Evolutionary conservation across 2,888 invertebrate genomes (phyloP).

Genomic region (Drosophila antonietae): DNA sequence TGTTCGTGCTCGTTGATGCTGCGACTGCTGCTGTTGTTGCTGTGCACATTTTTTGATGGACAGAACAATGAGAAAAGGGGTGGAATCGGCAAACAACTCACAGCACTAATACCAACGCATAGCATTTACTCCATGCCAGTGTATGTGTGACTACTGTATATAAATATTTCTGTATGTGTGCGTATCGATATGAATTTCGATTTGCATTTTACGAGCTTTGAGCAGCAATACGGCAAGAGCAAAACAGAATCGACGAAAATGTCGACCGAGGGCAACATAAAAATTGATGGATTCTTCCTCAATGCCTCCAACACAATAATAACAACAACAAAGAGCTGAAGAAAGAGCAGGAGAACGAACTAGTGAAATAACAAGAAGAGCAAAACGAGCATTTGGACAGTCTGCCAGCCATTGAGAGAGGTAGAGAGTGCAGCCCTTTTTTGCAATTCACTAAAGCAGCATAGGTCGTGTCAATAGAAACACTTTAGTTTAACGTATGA

Average conservation of each 20-base stretch:
- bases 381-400: conserved; percentile 32
- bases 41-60: conserved; percentile 80
- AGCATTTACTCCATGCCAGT: conserved; percentile 19
- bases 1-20: conserved; percentile 32
- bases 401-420: conserved; percentile 9
- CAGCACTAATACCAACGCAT: conserved; percentile 53
- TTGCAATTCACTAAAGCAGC: conserved; percentile 54
- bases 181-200: conserved; percentile 75
- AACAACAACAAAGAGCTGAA: conserved; percentile 24
- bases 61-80: conserved; percentile 85
- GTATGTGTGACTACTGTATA: conserved; percentile 13
- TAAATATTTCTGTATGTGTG: conserved; percentile 12
- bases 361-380: conserved; percentile 31
- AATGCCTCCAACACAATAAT: conserved; percentile 60
- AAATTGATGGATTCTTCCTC: conserved; percentile 83
- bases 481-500: conserved; percentile 4
- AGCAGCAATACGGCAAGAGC: conserved; percentile 51
- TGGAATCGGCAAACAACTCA: conserved; percentile 77
- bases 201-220: conserved; percentile 77
- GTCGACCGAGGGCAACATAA: conserved; percentile 78
- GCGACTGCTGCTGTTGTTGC: conserved; percentile 30
- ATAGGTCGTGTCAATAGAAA: conserved; percentile 28
- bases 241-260: conserved; percentile 76
- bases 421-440: conserved; percentile 41
- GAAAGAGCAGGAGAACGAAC: conserved; percentile 13